A percentile compares a stretch with the other conserved stretches of the same genome.
These are phyloP conservation scores for Hydropsyche tenuis DNA, from an alignment of 1,140 invertebrate species.

Conservation along the genomic window DNA sequence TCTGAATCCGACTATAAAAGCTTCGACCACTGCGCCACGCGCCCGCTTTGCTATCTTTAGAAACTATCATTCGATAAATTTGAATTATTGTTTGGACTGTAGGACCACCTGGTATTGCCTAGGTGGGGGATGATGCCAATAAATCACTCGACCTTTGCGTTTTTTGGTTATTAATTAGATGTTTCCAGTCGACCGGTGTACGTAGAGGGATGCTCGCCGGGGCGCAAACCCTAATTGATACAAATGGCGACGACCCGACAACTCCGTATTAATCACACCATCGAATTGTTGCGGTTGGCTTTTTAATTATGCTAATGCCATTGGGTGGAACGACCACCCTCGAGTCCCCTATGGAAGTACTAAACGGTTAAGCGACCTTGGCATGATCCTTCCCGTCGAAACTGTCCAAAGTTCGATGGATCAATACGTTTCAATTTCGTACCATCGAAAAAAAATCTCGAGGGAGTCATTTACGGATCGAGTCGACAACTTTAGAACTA, in stretches of 20 bases:
- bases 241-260: constrained; percentile 25
- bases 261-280: not conserved
- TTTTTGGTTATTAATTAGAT: constrained; percentile 38
- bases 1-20: too few relatives aligned
- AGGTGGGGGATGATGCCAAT: constrained; percentile 17
- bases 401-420: too few relatives aligned
- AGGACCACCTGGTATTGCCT: constrained; percentile 24
- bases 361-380: too few relatives aligned
- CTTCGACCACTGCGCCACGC: not conserved
- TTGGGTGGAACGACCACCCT: not conserved
- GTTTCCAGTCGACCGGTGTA: too few relatives aligned
- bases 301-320: constrained; percentile 18
- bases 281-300: constrained; percentile 7
- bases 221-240: constrained; percentile 37
- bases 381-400: too few relatives aligned
- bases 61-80: too few relatives aligned
- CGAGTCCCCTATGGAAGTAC: not conserved
- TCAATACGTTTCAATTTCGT: too few relatives aligned
- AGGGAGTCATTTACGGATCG: too few relatives aligned
- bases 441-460: too few relatives aligned
- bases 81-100: too few relatives aligned
- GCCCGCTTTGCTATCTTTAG: not conserved
- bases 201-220: too few relatives aligned
- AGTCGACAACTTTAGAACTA: too few relatives aligned
- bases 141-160: constrained; percentile 34